phyloP scores from a whole-genome alignment of 1,140 invertebrate species.

The Drosophila arizonae region DNA sequence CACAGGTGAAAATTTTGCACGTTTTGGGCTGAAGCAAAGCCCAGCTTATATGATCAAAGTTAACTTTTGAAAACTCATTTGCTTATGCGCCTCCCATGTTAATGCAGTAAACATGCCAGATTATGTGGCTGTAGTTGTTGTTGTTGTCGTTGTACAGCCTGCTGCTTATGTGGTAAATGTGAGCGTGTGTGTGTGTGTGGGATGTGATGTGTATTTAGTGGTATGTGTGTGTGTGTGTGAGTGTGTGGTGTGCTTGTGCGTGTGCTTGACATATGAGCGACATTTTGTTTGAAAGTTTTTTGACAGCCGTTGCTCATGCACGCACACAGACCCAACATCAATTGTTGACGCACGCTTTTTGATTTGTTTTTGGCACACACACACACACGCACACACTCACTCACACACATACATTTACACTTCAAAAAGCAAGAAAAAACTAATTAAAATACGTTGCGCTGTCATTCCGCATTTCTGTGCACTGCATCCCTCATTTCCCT shows the following conservation, averaged over 20 bases:
- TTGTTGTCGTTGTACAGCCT: not conserved
- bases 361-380: constrained; percentile 55
- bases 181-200: not conserved
- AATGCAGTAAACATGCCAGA: constrained; percentile 50
- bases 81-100: constrained; percentile 76
- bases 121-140: constrained; percentile 16
- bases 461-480: constrained; percentile 36
- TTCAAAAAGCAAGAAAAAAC: constrained; percentile 47
- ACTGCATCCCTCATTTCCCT: constrained; percentile 12
- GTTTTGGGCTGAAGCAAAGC: constrained; percentile 37
- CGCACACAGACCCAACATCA: constrained; percentile 43
- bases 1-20: constrained; percentile 26
- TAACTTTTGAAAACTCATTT: constrained; percentile 69
- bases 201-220: constrained; percentile 6
- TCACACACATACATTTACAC: constrained; percentile 27
- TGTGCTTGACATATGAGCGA: constrained; percentile 75
- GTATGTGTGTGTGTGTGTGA: constrained; percentile 8
- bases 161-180: constrained; percentile 11
- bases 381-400: not conserved
- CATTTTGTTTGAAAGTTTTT: constrained; percentile 77
- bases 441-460: constrained; percentile 78
- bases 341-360: constrained; percentile 60
- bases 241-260: constrained; percentile 20
- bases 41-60: constrained; percentile 69
- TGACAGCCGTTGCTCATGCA: constrained; percentile 54